phyloP scores from a whole-genome alignment of 2,113 vertebrate genomes.

The Nyctereutes procyonoides region DNA sequence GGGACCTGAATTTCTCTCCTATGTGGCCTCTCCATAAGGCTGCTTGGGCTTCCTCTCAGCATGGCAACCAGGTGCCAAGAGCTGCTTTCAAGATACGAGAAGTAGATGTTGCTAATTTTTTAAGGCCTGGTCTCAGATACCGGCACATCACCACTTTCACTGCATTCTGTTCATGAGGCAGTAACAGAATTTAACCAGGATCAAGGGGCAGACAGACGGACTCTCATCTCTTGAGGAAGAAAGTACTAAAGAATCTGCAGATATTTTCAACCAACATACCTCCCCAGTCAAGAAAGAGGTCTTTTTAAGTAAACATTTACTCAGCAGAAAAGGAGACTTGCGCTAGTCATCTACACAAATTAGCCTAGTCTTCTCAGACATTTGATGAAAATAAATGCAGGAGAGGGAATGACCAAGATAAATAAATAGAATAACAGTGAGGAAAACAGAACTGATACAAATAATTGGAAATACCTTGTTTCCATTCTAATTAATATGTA shows the following conservation, averaged over 20 bases:
- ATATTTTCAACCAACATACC: neutral
- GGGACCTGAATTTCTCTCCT: neutral
- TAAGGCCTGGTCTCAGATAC: neutral
- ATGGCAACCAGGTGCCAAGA: neutral
- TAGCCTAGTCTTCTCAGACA: neutral
- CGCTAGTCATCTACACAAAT: neutral
- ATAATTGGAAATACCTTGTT: neutral
- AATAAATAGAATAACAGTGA: neutral
- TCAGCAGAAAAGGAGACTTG: neutral
- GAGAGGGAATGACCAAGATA: neutral
- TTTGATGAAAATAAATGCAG: neutral
- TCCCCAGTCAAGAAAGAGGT: neutral
- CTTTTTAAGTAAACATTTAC: neutral
- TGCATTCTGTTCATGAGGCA: neutral
- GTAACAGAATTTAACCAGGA: neutral
- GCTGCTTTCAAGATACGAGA: neutral
- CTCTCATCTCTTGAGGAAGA: neutral
- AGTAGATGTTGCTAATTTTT: neutral
- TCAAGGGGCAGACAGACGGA: neutral
- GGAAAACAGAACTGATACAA: neutral
- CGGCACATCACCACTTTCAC: neutral
- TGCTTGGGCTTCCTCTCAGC: neutral
- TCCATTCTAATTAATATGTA: neutral
- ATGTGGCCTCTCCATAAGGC: neutral
- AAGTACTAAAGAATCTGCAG: neutral